A percentile compares a stretch with the other conserved stretches of the same genome.
phyloP scores from a whole-genome alignment of 2,888 invertebrate genomes.

The Atethmia centrago region DNA sequence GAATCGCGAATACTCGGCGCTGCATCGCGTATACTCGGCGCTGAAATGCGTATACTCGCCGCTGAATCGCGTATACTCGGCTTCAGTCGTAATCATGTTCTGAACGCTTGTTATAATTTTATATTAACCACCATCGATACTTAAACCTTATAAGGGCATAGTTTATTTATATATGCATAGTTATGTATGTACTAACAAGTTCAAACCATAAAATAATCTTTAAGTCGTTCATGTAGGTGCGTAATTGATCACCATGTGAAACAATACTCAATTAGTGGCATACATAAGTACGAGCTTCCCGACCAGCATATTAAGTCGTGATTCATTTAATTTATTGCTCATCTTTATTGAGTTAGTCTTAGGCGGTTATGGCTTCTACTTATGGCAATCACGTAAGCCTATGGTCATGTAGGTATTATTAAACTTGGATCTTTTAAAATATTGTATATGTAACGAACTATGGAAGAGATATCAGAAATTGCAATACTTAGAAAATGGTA shows the following conservation, averaged over 20 bases:
- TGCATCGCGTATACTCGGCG: too few relatives aligned
- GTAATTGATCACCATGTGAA: constrained; percentile 20
- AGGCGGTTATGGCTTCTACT: not conserved
- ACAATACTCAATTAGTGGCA: constrained; percentile 44
- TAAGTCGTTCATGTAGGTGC: not conserved
- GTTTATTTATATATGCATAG: not conserved
- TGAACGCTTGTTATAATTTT: not conserved
- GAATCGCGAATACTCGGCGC: too few relatives aligned
- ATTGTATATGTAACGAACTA: not conserved
- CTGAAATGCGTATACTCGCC: too few relatives aligned
- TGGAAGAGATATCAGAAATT: not conserved
- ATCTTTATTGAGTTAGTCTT: constrained; percentile 37
- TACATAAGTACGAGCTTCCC: constrained; percentile 15
- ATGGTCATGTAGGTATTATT: not conserved
- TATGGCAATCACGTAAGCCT: not conserved
- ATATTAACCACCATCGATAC: not conserved
- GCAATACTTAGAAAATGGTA: not conserved
- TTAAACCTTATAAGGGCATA: not conserved
- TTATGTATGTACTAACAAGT: not conserved
- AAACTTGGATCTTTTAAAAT: not conserved
- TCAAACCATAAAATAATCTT: constrained; percentile 10
- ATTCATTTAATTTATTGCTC: constrained; percentile 41
- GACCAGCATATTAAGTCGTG: constrained; percentile 40
- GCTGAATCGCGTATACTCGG: too few relatives aligned
- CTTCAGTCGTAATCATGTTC: not conserved